Evolutionary conservation across 2,113 vertebrate species (phyloP), one percentile per base, ranked within the genome.

Genomic region (Platysteira castanea): DNA sequence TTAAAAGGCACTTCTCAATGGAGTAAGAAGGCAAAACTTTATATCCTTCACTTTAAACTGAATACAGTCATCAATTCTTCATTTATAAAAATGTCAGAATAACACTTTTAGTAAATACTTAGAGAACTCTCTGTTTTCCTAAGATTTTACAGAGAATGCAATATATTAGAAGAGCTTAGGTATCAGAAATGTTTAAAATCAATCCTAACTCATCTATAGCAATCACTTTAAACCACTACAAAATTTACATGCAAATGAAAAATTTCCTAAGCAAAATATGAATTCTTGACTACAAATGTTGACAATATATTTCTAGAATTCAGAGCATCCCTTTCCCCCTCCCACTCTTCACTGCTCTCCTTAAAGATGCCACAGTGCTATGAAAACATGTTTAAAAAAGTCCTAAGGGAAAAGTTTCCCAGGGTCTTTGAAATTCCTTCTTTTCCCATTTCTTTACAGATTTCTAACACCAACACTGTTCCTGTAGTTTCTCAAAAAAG

Each of bases 391-490:
- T 97, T 83, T 96, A 96, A 12, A 64, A 79, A 97, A 97, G 84
- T 97, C 97, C 97, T 97, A 69, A 80, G 98, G 97, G 98, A 97
- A 96, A 98, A 93, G 95, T 97, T 98, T 97, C 95, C 94, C 59
- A 79, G 76, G 93, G 96, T 96, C 98, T 98, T 98, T 98, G 98
- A 98, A 98, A 98, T 98, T 95, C 91, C 89, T 97, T 80, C 97
- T 95, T 91, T 97, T 91, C 95, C 87, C 96, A 88, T 87, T 97
- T 89, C 97, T 98, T 98, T 96, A 97, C 95, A 96, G 95, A 97
- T 98, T 98, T 98, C 97, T 98, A 97, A 97, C 94, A 96, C 90
- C 92, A 97, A 96, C 67, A 92, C 86, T 91, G 84, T 96, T 98
- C 95, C 95, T 94, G 41, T 95, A 96, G 97, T 91, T 97, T 97